These are phyloP conservation scores for Platyscapa corneri DNA, from an alignment of 1,140 invertebrate species.

Conservation along the genomic window DNA sequence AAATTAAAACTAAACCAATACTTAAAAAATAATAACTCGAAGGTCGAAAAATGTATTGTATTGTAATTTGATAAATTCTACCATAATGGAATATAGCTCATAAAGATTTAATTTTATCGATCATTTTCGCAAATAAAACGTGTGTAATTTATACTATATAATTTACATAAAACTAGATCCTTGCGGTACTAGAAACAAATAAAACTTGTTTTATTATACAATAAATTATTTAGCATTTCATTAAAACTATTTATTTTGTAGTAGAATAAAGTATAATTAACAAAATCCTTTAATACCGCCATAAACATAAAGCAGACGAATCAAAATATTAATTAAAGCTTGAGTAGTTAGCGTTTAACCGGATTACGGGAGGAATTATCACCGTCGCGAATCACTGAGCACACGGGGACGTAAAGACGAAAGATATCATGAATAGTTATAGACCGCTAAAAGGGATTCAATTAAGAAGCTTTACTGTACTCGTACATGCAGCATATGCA, in stretches of 20 bases:
- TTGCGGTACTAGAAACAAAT: neutral
- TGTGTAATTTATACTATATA: neutral
- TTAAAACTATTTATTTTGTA: constrained; percentile 42
- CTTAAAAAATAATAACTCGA: neutral
- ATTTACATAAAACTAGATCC: neutral
- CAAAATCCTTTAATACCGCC: neutral
- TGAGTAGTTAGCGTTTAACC: neutral
- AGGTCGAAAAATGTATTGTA: neutral
- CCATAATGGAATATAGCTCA: neutral
- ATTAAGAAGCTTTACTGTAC: constrained; percentile 8
- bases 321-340: constrained; percentile 16
- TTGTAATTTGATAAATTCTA: neutral
- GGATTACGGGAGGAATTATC: constrained; percentile 36
- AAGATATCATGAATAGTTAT: constrained; percentile 47
- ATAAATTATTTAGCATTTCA: constrained; percentile 47
- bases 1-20: neutral
- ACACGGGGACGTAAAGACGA: constrained; percentile 32
- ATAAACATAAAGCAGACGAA: neutral
- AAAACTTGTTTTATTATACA: constrained; percentile 6
- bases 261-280: constrained; percentile 46
- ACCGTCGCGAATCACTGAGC: constrained; percentile 13
- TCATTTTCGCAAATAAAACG: neutral
- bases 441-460: constrained; percentile 46
- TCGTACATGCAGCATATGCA: neutral
- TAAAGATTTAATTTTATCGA: constrained; percentile 9